phyloP scores from a whole-genome alignment of 2,113 vertebrate genomes.

The Daphoenositta chrysoptera region DNA sequence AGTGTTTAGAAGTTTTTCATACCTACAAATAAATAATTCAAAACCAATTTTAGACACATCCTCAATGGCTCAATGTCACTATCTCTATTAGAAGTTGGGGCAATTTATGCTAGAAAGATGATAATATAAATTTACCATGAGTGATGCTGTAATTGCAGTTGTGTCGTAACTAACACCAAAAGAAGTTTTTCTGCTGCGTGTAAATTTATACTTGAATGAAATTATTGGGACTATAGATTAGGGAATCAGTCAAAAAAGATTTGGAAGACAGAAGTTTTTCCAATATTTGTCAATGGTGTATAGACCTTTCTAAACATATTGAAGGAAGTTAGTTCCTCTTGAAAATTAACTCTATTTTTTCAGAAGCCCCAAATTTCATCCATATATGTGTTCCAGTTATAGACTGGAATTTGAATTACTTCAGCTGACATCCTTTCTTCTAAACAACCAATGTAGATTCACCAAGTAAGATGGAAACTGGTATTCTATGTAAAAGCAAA shows the following conservation, averaged over 20 bases:
- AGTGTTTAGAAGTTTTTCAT: neutral
- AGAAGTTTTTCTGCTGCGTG: rapidly evolving
- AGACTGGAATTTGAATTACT: neutral
- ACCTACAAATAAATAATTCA: neutral
- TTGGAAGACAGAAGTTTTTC: neutral
- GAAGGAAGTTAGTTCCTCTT: neutral
- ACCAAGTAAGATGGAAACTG: neutral
- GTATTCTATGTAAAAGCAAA: neutral
- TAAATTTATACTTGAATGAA: neutral
- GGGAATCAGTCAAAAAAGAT: neutral
- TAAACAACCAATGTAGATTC: neutral
- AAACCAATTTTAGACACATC: neutral
- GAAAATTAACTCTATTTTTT: neutral
- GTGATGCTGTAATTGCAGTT: neutral
- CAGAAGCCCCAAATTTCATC: neutral
- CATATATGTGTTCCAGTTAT: neutral
- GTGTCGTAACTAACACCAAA: neutral
- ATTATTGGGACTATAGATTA: neutral
- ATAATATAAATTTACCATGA: neutral
- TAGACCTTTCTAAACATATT: neutral
- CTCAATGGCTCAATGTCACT: neutral
- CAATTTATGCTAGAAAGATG: neutral
- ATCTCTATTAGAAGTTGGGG: neutral
- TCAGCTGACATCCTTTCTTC: neutral
- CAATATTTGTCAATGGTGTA: neutral